phyloP scores from a whole-genome alignment of 2,113 vertebrate species.

The Tachysurus fulvidraco region DNA sequence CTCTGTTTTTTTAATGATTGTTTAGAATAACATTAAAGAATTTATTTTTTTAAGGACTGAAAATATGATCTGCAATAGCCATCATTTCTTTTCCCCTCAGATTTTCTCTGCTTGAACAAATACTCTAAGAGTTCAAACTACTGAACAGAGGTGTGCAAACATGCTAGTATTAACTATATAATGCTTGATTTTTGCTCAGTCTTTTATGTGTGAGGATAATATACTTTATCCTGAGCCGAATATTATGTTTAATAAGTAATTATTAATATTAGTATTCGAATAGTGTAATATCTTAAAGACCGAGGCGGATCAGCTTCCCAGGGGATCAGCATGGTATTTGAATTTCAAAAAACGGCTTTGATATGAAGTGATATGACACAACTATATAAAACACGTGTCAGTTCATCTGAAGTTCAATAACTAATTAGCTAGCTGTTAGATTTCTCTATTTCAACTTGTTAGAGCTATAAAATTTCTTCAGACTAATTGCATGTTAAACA shows the following conservation, averaged over 20 bases:
- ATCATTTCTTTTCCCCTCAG: not conserved
- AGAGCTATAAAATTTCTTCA: not conserved
- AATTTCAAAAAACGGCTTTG: not conserved
- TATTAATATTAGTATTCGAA: not conserved
- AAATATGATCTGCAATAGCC: not conserved
- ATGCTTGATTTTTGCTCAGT: not conserved
- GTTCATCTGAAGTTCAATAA: not conserved
- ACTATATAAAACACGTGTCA: not conserved
- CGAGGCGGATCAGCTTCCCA: not conserved
- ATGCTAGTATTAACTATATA: not conserved
- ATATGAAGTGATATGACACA: not conserved
- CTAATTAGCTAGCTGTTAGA: not conserved
- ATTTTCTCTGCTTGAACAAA: not conserved
- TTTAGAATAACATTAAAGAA: not conserved
- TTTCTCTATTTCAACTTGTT: not conserved
- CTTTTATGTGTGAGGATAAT: not conserved
- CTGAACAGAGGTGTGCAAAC: not conserved
- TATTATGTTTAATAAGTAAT: not conserved
- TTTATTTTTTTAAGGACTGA: not conserved
- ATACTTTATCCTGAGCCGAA: not conserved
- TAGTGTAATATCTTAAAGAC: not conserved
- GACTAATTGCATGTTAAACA: not conserved
- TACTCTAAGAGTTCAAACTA: not conserved
- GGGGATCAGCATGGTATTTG: not conserved
- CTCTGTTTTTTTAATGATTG: not conserved